phyloP scores from a whole-genome alignment of 2,888 invertebrate species.

The Hemistola chrysoprasaria region DNA sequence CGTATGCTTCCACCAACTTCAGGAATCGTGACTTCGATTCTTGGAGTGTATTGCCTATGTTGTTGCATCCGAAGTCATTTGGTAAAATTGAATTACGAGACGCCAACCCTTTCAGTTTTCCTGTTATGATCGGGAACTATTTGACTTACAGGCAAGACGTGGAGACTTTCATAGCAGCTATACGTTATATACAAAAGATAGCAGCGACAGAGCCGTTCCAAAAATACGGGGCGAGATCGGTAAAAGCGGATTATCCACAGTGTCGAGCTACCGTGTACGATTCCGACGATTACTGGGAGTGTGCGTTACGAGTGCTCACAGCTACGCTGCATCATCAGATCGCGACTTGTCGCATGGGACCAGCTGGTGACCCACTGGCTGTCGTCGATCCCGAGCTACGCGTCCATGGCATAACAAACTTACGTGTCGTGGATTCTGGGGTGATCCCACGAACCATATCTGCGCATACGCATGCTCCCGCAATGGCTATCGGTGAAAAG shows the following conservation, averaged over 20 bases:
- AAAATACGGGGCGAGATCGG: constrained; percentile 75
- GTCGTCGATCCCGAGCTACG: constrained; percentile 85
- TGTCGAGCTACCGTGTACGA: constrained; percentile 76
- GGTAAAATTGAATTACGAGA: constrained; percentile 87
- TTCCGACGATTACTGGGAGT: constrained; percentile 87
- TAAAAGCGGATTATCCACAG: constrained; percentile 75
- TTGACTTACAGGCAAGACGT: constrained; percentile 84
- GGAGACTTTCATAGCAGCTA: constrained; percentile 82
- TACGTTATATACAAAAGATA: constrained; percentile 83
- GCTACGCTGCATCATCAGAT: constrained; percentile 85
- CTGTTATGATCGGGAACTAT: constrained; percentile 91
- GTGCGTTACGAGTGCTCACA: constrained; percentile 83
- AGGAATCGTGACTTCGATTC: constrained; percentile 64
- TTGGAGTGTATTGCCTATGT: constrained; percentile 85
- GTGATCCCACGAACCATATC: constrained; percentile 84
- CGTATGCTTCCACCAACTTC: constrained; percentile 78
- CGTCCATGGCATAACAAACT: constrained; percentile 81
- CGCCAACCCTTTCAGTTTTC: constrained; percentile 87
- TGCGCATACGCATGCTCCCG: constrained; percentile 86
- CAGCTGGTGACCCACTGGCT: constrained; percentile 80
- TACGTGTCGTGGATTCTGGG: constrained; percentile 87
- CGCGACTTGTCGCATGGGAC: constrained; percentile 88
- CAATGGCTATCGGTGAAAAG: constrained; percentile 88
- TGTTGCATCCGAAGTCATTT: constrained; percentile 88
- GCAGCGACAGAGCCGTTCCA: constrained; percentile 83